Percentiles rank a stretch among this genome's conserved stretches.
Evolutionary conservation across 2,888 invertebrate genomes (phyloP).

Genomic region (Napeogenes sylphis): DNA sequence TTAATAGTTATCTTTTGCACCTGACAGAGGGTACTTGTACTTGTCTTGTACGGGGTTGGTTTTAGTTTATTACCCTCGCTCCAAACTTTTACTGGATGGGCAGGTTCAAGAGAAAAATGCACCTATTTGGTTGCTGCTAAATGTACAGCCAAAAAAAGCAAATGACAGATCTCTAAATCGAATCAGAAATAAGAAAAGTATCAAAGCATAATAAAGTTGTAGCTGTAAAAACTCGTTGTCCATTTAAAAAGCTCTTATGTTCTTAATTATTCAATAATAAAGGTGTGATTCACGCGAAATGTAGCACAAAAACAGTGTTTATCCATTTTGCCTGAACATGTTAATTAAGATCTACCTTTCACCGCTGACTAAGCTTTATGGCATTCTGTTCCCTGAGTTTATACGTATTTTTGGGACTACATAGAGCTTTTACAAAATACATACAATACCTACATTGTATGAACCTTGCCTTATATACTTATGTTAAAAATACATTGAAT

Average conservation of each 20-base stretch:
- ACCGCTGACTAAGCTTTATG: slow-evolving; percentile 20
- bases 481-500: too few species aligned
- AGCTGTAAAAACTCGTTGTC: slow-evolving; percentile 16
- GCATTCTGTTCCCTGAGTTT: not conserved
- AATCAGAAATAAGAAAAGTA: too few species aligned
- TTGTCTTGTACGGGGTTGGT: slow-evolving; percentile 15
- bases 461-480: too few species aligned
- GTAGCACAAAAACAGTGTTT: slow-evolving; percentile 33
- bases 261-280: slow-evolving; percentile 43
- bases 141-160: too few species aligned
- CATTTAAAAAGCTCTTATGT: slow-evolving; percentile 32
- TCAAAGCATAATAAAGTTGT: slow-evolving; percentile 8
- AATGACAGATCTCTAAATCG: too few species aligned
- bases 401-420: slow-evolving; percentile 5
- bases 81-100: slow-evolving; percentile 1
- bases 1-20: slow-evolving; percentile 17
- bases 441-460: not conserved
- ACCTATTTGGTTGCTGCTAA: too few species aligned
- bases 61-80: slow-evolving; percentile 6
- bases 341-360: slow-evolving; percentile 27
- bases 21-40: slow-evolving; percentile 16
- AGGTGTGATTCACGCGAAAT: slow-evolving; percentile 34
- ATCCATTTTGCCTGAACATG: slow-evolving; percentile 26
- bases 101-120: not conserved
- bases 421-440: not conserved